A percentile compares a stretch with the other conserved stretches of the same genome.
Evolutionary conservation across 2,797 vertebrate species (phyloP).

Genomic region (Orientallactaga sibirica): DNA sequence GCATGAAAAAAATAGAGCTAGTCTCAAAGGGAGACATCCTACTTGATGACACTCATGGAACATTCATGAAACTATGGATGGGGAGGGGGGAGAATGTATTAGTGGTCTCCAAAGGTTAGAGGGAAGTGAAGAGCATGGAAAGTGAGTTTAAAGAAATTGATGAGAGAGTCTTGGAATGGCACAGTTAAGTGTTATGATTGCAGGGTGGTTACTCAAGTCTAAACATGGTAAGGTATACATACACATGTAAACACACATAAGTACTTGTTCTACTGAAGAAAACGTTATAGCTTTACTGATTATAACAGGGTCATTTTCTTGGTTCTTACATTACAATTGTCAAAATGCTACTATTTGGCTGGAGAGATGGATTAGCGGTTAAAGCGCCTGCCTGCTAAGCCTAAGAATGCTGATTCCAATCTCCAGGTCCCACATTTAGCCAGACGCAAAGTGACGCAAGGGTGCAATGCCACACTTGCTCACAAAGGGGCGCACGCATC

Average conservation of each 20-base stretch:
- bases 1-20: neutral
- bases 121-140: neutral
- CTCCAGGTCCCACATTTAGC: too few relatives aligned
- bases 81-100: slow-evolving; percentile 12
- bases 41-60: neutral
- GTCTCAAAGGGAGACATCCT: neutral
- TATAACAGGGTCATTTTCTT: slow-evolving; percentile 9
- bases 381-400: too few relatives aligned
- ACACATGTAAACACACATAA: neutral
- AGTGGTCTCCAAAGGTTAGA: neutral
- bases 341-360: neutral
- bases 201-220: neutral
- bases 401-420: too few relatives aligned
- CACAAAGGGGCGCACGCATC: too few relatives aligned
- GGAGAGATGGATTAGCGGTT: neutral
- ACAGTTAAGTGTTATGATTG: neutral
- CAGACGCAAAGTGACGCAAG: too few relatives aligned
- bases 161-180: neutral
- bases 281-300: neutral
- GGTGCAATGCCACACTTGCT: too few relatives aligned
- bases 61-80: neutral
- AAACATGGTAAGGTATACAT: neutral
- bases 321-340: neutral
- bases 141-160: neutral
- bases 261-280: neutral